A percentile compares a stretch with the other conserved stretches of the same genome.
phyloP scores from a whole-genome alignment of 2,797 vertebrate genomes.

The Morelia viridis region DNA sequence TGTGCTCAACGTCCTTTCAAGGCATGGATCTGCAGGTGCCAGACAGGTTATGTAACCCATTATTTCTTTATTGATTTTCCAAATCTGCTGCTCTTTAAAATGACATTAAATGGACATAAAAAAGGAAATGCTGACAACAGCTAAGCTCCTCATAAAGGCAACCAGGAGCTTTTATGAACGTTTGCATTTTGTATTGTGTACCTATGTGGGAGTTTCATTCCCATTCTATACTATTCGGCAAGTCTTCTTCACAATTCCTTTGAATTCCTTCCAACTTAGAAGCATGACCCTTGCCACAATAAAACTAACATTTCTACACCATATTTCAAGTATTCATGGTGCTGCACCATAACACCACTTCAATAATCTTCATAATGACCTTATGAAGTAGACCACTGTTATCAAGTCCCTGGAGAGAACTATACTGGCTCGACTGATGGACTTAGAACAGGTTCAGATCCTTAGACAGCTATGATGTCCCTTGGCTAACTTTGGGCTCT shows the following conservation, averaged over 20 bases:
- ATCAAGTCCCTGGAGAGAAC: background rate
- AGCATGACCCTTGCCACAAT: background rate
- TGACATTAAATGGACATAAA: conserved; percentile 41
- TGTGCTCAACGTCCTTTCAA: accelerated
- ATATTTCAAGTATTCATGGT: background rate
- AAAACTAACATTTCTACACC: background rate
- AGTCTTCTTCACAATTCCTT: background rate
- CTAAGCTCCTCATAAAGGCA: conserved; percentile 47
- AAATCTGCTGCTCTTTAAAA: conserved; percentile 49
- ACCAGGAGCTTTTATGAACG: conserved; percentile 38
- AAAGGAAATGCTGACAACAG: conserved; percentile 48
- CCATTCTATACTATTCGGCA: background rate
- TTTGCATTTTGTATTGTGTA: conserved; percentile 28
- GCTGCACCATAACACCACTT: background rate
- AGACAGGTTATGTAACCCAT: background rate
- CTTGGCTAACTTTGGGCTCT: background rate
- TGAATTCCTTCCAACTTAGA: background rate
- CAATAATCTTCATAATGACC: background rate
- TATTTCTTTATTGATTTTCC: conserved; percentile 36
- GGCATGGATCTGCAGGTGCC: background rate
- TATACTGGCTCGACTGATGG: background rate
- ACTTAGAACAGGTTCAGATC: background rate
- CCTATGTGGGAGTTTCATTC: background rate
- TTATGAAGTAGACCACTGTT: background rate
- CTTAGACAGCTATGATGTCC: too few species aligned